Conservation (phyloP, 2,797 vertebrate species). For the Hozukius guyotensis region DNA sequence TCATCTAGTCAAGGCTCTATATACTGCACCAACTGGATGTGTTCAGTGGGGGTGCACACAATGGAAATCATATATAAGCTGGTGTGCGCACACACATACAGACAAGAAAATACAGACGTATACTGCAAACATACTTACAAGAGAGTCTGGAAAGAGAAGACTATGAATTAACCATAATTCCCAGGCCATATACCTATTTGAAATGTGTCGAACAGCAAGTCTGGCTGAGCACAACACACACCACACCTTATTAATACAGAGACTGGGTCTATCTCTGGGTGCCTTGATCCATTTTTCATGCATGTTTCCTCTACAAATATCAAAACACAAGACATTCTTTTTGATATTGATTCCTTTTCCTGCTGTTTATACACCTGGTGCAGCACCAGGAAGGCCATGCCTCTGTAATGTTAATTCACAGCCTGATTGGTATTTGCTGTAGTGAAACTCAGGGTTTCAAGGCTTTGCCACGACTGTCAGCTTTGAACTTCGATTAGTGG, state of each 20-base stretch:
- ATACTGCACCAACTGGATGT: background rate
- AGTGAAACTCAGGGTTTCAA: constrained; percentile 6
- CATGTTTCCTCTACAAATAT: constrained; percentile 46
- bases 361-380: constrained; percentile 34
- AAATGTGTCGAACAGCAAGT: constrained; percentile 22
- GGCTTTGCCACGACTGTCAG: constrained; percentile 2
- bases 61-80: background rate
- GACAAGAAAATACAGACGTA: background rate
- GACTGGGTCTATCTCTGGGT: background rate
- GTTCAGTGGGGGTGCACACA: constrained; percentile 3
- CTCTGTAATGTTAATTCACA: constrained; percentile 53
- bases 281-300: constrained; percentile 55
- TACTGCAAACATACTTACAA: background rate
- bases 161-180: constrained; percentile 57
- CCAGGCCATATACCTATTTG: constrained; percentile 22
- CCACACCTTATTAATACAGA: constrained; percentile 15
- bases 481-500: constrained; percentile 43
- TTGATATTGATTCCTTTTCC: constrained; percentile 59
- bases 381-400: background rate
- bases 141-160: constrained; percentile 21
- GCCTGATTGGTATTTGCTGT: constrained; percentile 43
- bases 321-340: constrained; percentile 55
- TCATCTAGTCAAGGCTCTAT: constrained; percentile 5
- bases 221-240: background rate
- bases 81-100: too few species aligned